Evolutionary conservation across 2,888 invertebrate species (phyloP), one percentile per base, ranked within the genome.

Genomic region (Schizaphis graminum): DNA sequence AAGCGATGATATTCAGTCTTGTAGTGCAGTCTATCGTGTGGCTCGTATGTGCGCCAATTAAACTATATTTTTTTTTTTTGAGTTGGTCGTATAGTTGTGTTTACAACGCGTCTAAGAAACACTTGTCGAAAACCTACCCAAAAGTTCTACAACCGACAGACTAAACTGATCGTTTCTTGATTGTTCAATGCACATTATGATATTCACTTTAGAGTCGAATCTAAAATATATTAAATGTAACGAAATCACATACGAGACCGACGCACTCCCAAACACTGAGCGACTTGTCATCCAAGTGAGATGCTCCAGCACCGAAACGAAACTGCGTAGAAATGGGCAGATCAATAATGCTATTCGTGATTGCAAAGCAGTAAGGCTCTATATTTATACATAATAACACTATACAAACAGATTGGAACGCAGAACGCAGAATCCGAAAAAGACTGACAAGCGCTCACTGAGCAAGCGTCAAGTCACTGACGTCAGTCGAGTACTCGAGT

Each of bases 1-100:
- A 84, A 89, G 44, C 67, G 92, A 44, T 91, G 85, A 47, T 92
- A 89, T 84, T 93, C 93, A 93, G 89, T 93, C 93, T 89, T 93
- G 53, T 57, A 88, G n/a, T 77, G 92, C 88, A 88, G 92, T 92
- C 91, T 92, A 91, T 86, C n/a, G 91, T 92, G 67, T 47, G 87
- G 92, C 92, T 88, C 57, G 26, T 53, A 47, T 47, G 86, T 86
- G 86, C 49, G 91, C 86, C 91, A 61, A 87, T 87, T 61, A 26
- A 92, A 86, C 35, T 92, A 56, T 56, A 28, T 41, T 85, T 26
- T 47, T 67, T 61, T 57, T 47, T 47, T 47, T 47, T 47, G 44
- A 26, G 56, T 16, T 44, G 88, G 53, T 87, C 44, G 56, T 85
- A 21, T 10, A 53, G 41, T 28, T 41, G 24, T 47, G 61, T 86